These are phyloP conservation scores for Clarias fuscus DNA, from an alignment of 2,797 vertebrate species.

Conservation along the genomic window DNA sequence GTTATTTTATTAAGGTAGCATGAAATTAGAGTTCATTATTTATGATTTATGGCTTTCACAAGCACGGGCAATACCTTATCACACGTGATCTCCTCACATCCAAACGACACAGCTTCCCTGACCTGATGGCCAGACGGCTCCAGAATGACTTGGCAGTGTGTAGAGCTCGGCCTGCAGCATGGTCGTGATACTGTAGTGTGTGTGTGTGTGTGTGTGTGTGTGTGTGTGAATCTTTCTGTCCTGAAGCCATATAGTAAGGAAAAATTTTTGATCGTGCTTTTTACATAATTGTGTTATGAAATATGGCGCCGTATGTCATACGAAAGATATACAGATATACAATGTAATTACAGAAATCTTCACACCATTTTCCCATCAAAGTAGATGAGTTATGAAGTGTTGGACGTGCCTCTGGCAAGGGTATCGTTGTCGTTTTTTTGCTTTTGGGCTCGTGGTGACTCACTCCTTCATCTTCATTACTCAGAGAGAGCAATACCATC, in stretches of 20 bases:
- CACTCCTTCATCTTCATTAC: conserved; percentile 20
- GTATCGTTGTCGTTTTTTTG: background rate
- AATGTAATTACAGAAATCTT: conserved; percentile 17
- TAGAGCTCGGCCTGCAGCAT: conserved; percentile 40
- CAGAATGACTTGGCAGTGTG: conserved; percentile 44
- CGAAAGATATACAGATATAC: conserved; percentile 2
- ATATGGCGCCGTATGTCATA: conserved; percentile 9
- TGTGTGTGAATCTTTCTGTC: conserved; percentile 10
- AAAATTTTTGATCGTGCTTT: conserved; percentile 25
- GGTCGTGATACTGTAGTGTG: conserved; percentile 29
- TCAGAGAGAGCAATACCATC: conserved; percentile 8
- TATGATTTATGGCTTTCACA: conserved; percentile 3
- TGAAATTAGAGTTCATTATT: background rate
- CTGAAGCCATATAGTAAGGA: conserved; percentile 17
- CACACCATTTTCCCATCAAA: background rate
- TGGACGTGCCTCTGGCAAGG: conserved; percentile 11
- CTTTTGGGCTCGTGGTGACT: conserved; percentile 31
- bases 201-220: conserved; percentile 5
- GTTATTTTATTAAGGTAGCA: conserved; percentile 8
- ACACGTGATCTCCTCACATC: conserved; percentile 31
- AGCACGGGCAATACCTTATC: conserved; percentile 20
- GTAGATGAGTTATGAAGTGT: conserved; percentile 15
- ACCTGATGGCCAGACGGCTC: conserved; percentile 35
- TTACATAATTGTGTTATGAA: background rate
- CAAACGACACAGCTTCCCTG: conserved; percentile 32